Percentiles rank a stretch among this genome's conserved stretches.
phyloP scores from a whole-genome alignment of 1,140 invertebrate genomes.

The Hypsibius dujardini region DNA sequence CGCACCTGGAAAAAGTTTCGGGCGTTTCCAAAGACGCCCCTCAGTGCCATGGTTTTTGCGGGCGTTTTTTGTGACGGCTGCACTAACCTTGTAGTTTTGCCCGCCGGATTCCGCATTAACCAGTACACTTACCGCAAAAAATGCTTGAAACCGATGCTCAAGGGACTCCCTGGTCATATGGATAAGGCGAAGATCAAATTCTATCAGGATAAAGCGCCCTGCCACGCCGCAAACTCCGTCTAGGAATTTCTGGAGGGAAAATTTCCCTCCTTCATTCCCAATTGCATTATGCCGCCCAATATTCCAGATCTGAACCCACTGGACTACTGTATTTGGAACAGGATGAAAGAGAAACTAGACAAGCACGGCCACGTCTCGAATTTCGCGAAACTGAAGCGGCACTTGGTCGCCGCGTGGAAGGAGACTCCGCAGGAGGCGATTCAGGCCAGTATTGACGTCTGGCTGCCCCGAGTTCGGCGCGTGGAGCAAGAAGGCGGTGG shows the following conservation, averaged over 20 bases:
- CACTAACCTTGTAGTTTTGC: background rate
- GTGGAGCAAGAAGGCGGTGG: background rate
- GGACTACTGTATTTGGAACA: background rate
- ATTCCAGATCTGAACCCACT: background rate
- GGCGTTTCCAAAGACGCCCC: background rate
- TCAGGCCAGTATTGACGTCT: background rate
- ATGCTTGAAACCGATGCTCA: conserved; percentile 5
- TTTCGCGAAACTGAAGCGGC: background rate
- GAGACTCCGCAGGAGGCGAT: background rate
- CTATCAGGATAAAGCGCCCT: conserved; percentile 5
- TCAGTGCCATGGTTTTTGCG: background rate
- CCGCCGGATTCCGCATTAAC: background rate
- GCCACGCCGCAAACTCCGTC: background rate
- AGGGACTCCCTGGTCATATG: background rate
- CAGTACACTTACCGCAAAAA: background rate
- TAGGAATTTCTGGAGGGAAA: background rate
- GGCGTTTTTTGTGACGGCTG: background rate
- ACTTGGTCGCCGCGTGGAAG: background rate
- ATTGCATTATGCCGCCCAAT: background rate
- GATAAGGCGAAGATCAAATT: background rate
- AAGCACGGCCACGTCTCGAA: background rate
- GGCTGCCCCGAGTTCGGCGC: background rate
- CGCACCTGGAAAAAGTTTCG: background rate
- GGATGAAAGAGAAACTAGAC: background rate
- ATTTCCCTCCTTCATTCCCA: background rate